Evolutionary conservation across 2,797 vertebrate species (phyloP), one percentile per base, ranked within the genome.

Genomic region (Oreochromis mossambicus): DNA sequence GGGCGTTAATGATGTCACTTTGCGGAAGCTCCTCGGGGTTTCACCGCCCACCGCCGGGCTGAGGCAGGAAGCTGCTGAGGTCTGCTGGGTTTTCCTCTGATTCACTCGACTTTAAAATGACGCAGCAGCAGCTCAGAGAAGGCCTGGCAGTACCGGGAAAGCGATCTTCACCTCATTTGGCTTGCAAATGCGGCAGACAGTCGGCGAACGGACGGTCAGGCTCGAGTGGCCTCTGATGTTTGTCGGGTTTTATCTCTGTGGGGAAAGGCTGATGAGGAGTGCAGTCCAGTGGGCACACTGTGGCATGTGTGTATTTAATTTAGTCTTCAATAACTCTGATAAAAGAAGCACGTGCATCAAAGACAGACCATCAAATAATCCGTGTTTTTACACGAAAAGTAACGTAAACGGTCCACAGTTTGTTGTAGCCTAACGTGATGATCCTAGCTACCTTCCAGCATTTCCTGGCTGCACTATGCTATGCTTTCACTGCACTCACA

Each of bases 21-120:
- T 73, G 56, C 24, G 36, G 80, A 87, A 87, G 85, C 63, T 77
- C 13, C 29, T 54, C n/a, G 2, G 54, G 85, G 85, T 88, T 88
- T 88, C 75, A 79, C 83, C 81, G 51, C 88, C 77, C 51, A 38
- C 86, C 52, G 7, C 81, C 13, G 61, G 63, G 38, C 75, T 13
- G 54, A n/a, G 56, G 73, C 77, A 90, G 91, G 91, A 91, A 92
- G 87, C 79, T 75, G 81, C 82, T 90, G 91, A 92, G 92, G 90
- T 92, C 19, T 51, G 41, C 46, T 36, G 85, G 82, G 88, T 86
- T 92, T 91, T 89, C 88, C 89, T 91, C 61, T 87, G 77, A 87
- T 78, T 88, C 81, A 80, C 24, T 4, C 6, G 2, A 17, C 14
- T 26, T 21, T 32, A 43, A 21, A 48, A 19, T 61, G 83, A 83